Percentiles rank a stretch among this genome's conserved stretches.
Evolutionary conservation across 2,888 invertebrate species (phyloP).

Genomic region (Netelia fuscicornis): DNA sequence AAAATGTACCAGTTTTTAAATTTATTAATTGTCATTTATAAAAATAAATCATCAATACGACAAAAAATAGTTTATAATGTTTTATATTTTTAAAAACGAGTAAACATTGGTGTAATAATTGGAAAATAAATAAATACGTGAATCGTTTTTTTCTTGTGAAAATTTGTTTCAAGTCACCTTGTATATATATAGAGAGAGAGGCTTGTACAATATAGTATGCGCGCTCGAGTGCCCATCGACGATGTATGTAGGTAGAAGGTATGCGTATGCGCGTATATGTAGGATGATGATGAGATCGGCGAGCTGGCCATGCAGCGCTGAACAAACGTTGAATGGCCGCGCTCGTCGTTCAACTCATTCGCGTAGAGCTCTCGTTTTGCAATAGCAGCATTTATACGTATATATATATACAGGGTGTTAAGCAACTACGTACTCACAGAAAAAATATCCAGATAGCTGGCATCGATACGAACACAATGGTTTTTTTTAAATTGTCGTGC

Average conservation of each 20-base stretch:
- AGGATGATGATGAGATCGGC: conserved; percentile 48
- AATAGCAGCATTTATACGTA: conserved; percentile 32
- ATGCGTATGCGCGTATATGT: conserved; percentile 5
- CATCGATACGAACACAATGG: too few relatives aligned
- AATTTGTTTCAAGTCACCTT: background rate
- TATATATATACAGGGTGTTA: background rate
- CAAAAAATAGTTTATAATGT: too few relatives aligned
- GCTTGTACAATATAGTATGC: conserved; percentile 17
- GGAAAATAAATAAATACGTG: background rate
- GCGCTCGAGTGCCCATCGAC: conserved; percentile 52
- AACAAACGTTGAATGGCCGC: conserved; percentile 61
- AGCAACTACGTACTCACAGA: too few relatives aligned
- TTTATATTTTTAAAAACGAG: too few relatives aligned
- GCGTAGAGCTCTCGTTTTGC: conserved; percentile 46
- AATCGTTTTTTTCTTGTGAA: background rate
- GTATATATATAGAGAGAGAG: background rate
- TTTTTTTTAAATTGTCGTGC: too few relatives aligned
- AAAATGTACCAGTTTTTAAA: too few relatives aligned
- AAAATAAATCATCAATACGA: background rate
- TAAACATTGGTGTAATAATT: too few relatives aligned
- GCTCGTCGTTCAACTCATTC: conserved; percentile 46
- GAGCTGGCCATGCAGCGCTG: conserved; percentile 59
- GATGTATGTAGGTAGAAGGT: conserved; percentile 25
- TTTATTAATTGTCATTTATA: background rate
- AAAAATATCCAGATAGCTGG: too few relatives aligned